Evolutionary conservation across 2,113 vertebrate genomes (phyloP).

Genomic region (Pleuronectes platessa): DNA sequence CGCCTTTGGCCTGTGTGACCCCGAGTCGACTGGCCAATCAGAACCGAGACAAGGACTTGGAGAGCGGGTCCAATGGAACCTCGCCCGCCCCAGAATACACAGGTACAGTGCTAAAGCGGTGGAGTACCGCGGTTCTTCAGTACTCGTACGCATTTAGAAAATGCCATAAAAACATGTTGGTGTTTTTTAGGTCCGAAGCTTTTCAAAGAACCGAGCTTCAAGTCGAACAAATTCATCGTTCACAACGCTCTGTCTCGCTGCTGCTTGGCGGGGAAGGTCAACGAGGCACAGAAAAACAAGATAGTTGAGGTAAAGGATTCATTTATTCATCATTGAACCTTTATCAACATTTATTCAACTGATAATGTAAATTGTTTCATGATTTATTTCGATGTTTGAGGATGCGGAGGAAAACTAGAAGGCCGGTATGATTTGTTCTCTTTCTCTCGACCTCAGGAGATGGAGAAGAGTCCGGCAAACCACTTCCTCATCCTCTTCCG

Average conservation of each 20-base stretch:
- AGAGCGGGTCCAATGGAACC: slow-evolving; percentile 84
- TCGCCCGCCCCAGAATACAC: slow-evolving; percentile 90
- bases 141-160: background rate
- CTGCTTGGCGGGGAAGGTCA: slow-evolving; percentile 93
- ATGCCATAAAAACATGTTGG: background rate
- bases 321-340: background rate
- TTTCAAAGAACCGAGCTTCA: slow-evolving; percentile 93
- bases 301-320: slow-evolving; percentile 86
- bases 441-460: slow-evolving; percentile 79
- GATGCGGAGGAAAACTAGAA: background rate
- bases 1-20: slow-evolving; percentile 83
- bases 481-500: slow-evolving; percentile 95
- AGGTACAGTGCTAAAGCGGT: slow-evolving; percentile 70
- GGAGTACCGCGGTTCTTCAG: background rate
- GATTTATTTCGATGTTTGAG: background rate
- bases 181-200: slow-evolving; percentile 86
- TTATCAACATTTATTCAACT: background rate
- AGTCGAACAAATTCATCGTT: slow-evolving; percentile 95
- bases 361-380: background rate
- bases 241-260: slow-evolving; percentile 92
- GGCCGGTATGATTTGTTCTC: background rate
- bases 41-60: slow-evolving; percentile 87
- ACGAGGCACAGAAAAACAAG: slow-evolving; percentile 90
- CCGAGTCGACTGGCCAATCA: slow-evolving; percentile 79
- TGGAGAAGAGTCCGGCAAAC: slow-evolving; percentile 91